These are phyloP conservation scores for Novumbra hubbsi DNA, from an alignment of 2,797 vertebrate species.

Conservation along the genomic window DNA sequence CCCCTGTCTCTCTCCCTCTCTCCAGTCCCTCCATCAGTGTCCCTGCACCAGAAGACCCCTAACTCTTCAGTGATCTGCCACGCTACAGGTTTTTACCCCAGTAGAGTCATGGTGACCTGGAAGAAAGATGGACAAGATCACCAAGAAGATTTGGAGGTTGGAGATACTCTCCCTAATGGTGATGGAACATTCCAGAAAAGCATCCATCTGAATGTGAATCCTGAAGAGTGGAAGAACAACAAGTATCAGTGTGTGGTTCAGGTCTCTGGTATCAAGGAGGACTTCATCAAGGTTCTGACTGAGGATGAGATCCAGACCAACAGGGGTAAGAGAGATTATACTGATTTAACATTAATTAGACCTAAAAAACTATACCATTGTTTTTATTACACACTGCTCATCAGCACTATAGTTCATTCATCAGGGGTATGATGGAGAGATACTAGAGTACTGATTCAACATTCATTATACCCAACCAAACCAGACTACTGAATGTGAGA, in stretches of 20 bases:
- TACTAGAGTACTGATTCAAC: no score
- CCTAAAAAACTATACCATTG: no score
- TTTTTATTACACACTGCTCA: no score
- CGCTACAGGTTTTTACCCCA: constrained; percentile 60
- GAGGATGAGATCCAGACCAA: constrained; percentile 10
- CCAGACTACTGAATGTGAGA: no score
- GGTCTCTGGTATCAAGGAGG: constrained; percentile 32
- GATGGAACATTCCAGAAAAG: constrained; percentile 62
- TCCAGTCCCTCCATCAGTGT: constrained; percentile 38
- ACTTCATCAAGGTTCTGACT: constrained; percentile 26
- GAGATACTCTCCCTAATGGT: constrained; percentile 52
- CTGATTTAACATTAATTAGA: no score
- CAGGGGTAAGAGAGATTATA: not conserved
- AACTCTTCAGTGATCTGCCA: constrained; percentile 47
- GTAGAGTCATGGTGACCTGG: constrained; percentile 43
- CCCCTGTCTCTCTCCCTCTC: not conserved
- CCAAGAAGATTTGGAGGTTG: constrained; percentile 38
- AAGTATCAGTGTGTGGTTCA: constrained; percentile 53
- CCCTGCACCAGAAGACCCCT: constrained; percentile 34
- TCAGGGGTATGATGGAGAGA: no score
- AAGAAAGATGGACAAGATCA: constrained; percentile 37
- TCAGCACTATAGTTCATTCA: no score
- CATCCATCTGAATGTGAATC: constrained; percentile 22
- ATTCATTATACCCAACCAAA: not conserved
- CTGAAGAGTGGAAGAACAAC: constrained; percentile 34